Evolutionary conservation across 1,140 invertebrate genomes (phyloP).

Genomic region (Trachymyrmex septentrionalis): DNA sequence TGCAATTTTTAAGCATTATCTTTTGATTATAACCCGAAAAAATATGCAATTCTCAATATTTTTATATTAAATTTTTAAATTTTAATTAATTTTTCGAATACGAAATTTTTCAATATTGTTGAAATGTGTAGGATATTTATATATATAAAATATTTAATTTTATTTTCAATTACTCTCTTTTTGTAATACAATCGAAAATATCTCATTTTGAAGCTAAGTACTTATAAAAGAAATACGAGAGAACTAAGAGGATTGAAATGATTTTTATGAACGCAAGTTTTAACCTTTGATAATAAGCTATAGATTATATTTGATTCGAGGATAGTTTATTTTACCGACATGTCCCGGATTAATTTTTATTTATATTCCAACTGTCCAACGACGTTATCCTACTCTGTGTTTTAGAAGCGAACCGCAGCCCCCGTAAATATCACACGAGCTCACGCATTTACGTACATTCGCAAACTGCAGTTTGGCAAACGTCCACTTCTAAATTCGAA

Average conservation of each 20-base stretch:
- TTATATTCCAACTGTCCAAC: constrained; percentile 30
- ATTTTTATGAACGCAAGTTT: background rate
- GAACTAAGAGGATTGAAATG: background rate
- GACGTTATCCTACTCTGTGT: constrained; percentile 15
- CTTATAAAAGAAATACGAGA: background rate
- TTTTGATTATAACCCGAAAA: background rate
- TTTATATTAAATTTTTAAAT: background rate
- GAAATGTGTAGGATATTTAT: background rate
- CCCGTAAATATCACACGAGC: constrained; percentile 57
- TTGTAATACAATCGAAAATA: background rate
- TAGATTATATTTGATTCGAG: constrained; percentile 13
- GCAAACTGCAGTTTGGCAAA: constrained; percentile 64
- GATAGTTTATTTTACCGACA: background rate
- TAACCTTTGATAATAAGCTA: constrained; percentile 21
- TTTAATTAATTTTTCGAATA: background rate
- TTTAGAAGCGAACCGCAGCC: constrained; percentile 44
- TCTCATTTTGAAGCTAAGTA: background rate
- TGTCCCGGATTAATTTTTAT: constrained; percentile 54
- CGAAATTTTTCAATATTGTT: background rate
- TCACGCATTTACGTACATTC: constrained; percentile 57
- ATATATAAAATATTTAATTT: background rate
- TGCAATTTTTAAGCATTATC: background rate
- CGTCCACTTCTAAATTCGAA: constrained; percentile 64
- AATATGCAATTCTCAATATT: background rate
- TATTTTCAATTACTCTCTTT: background rate